These are phyloP conservation scores for Halictus rubicundus DNA, from an alignment of 1,140 invertebrate genomes.

Conservation along the genomic window DNA sequence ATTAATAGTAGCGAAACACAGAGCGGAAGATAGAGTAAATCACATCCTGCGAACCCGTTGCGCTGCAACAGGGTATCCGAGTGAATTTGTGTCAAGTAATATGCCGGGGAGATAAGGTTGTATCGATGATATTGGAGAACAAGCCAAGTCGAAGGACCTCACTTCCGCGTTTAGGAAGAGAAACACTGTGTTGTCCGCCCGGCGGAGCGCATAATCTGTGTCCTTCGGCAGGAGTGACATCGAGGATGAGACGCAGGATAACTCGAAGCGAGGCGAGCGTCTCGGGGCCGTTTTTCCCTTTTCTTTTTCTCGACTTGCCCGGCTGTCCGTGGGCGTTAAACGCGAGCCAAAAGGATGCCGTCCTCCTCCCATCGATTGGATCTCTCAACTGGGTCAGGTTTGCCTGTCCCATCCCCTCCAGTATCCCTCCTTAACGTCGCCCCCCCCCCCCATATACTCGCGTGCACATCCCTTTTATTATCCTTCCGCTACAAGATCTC, in stretches of 20 bases:
- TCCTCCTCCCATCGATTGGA: constrained; percentile 41
- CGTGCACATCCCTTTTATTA: constrained; percentile 37
- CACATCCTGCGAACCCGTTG: not conserved
- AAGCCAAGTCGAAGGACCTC: not conserved
- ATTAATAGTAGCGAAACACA: not conserved
- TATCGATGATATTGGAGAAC: not conserved
- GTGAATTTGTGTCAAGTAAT: not conserved
- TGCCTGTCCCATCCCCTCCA: too few relatives aligned
- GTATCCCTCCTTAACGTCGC: too few relatives aligned
- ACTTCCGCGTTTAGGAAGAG: constrained; percentile 10
- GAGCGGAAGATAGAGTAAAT: not conserved
- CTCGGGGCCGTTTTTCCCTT: not conserved
- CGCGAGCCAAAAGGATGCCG: constrained; percentile 35
- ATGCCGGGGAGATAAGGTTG: not conserved
- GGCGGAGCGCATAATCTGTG: constrained; percentile 42
- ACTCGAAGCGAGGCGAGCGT: not conserved
- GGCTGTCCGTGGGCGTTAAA: constrained; percentile 23
- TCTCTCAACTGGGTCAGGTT: constrained; percentile 45
- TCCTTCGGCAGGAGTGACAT: constrained; percentile 23
- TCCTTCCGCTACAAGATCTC: constrained; percentile 3
- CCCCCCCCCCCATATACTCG: too few relatives aligned
- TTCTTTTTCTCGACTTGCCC: not conserved
- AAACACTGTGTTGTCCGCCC: constrained; percentile 32
- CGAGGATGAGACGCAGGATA: not conserved
- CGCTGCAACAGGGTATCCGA: not conserved